A percentile compares a stretch with the other conserved stretches of the same genome.
Evolutionary conservation across 2,113 vertebrate species (phyloP).

Genomic region (Oreochromis tanganicae): DNA sequence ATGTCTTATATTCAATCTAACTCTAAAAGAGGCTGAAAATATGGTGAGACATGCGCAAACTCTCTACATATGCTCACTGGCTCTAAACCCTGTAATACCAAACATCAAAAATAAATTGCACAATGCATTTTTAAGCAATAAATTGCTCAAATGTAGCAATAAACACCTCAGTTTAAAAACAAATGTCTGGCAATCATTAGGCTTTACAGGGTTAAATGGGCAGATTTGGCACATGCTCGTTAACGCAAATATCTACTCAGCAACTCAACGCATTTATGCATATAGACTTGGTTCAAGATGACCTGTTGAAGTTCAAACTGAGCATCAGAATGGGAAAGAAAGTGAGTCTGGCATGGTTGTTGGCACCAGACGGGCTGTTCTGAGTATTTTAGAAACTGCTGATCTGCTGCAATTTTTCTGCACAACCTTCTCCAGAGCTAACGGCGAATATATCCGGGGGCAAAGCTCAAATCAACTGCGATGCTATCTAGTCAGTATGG

Average conservation of each 20-base stretch:
- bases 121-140: neutral
- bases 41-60: neutral
- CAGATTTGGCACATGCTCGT: neutral
- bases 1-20: neutral
- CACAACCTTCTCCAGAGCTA: neutral
- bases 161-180: neutral
- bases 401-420: neutral
- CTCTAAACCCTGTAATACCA: accelerated
- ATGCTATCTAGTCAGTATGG: neutral
- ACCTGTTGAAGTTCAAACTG: neutral
- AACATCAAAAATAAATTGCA: neutral
- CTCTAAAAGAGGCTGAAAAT: neutral
- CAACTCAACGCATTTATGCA: neutral
- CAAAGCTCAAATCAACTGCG: neutral
- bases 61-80: neutral
- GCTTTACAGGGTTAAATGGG: neutral
- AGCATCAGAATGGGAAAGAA: neutral
- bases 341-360: accelerated
- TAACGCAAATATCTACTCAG: neutral
- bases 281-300: neutral
- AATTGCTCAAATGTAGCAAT: neutral
- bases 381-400: neutral
- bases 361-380: accelerated
- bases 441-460: neutral
- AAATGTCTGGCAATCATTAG: neutral